A percentile compares a stretch with the other conserved stretches of the same genome.
These are phyloP conservation scores for Poeciliopsis retropinna DNA, from an alignment of 2,113 vertebrate species.

Conservation along the genomic window DNA sequence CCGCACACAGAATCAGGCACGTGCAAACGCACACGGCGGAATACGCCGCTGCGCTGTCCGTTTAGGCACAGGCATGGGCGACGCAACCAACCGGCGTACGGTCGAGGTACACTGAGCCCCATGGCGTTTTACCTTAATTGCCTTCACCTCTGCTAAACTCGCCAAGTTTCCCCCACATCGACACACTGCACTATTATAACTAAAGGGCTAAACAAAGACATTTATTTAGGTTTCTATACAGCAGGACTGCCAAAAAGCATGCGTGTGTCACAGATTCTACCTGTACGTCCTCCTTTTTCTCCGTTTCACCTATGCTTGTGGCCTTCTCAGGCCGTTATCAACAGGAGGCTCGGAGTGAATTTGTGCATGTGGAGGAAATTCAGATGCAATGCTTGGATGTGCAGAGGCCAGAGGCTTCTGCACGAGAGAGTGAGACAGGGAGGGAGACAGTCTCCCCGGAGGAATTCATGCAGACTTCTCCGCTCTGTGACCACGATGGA, in stretches of 20 bases:
- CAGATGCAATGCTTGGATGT: constrained; percentile 25
- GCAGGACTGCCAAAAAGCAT: not conserved
- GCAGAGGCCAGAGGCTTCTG: constrained; percentile 30
- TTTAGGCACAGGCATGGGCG: constrained; percentile 25
- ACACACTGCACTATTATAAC: constrained; percentile 7
- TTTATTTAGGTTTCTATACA: not conserved
- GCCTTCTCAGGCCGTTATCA: constrained; percentile 2
- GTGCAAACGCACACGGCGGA: constrained; percentile 3
- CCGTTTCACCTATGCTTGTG: not conserved
- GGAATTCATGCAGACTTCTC: constrained; percentile 49
- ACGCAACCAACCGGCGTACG: constrained; percentile 23
- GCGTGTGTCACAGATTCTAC: not conserved
- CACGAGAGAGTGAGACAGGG: constrained; percentile 21
- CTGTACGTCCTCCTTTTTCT: not conserved
- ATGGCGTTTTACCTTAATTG: constrained; percentile 64
- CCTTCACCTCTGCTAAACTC: constrained; percentile 53
- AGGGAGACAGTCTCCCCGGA: constrained; percentile 37
- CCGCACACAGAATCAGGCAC: constrained; percentile 23
- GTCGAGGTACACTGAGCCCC: constrained; percentile 29
- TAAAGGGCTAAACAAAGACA: not conserved
- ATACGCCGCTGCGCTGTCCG: constrained; percentile 29
- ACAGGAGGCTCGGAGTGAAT: not conserved
- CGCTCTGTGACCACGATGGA: constrained; percentile 58
- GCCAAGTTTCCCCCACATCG: constrained; percentile 13
- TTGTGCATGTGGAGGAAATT: constrained; percentile 18